phyloP scores from a whole-genome alignment of 2,113 vertebrate genomes.

The Perccottus glenii region DNA sequence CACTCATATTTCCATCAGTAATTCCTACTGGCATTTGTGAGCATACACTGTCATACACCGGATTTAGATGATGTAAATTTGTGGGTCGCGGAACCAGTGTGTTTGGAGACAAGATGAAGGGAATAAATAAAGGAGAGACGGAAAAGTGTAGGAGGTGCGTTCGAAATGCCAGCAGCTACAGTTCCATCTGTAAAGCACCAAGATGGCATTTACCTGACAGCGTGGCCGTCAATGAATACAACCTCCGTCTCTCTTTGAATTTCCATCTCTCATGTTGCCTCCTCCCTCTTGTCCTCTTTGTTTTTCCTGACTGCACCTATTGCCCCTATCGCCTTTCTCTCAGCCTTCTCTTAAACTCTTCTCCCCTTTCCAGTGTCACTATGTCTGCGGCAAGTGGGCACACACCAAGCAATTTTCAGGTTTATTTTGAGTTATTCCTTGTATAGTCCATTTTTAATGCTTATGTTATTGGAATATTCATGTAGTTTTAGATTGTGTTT shows the following conservation, averaged over 20 bases:
- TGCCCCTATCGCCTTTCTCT: conserved; percentile 11
- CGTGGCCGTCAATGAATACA: conserved; percentile 33
- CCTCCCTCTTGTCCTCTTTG: conserved; percentile 28
- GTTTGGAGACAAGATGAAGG: conserved; percentile 11
- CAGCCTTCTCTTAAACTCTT: conserved; percentile 9
- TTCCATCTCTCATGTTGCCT: conserved; percentile 11
- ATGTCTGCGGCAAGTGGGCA: too few relatives aligned
- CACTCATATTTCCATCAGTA: neutral
- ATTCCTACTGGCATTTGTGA: conserved; percentile 14
- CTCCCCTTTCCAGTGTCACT: too few relatives aligned
- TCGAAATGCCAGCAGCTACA: conserved; percentile 64
- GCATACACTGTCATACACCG: neutral
- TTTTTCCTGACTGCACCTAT: conserved; percentile 36
- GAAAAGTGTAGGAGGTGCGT: conserved; percentile 51
- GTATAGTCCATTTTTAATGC: too few relatives aligned
- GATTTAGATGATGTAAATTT: conserved; percentile 26
- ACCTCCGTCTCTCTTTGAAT: conserved; percentile 17
- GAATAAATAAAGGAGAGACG: conserved; percentile 30
- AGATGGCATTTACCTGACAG: conserved; percentile 72
- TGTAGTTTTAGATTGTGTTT: too few relatives aligned
- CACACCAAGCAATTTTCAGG: too few relatives aligned
- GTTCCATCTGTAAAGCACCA: conserved; percentile 64
- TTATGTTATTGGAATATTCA: too few relatives aligned
- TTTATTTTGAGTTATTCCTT: too few relatives aligned
- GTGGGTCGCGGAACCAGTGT: neutral